Evolutionary conservation across 2,797 vertebrate species (phyloP), one percentile per base, ranked within the genome.

Genomic region (Eidolon dupreanum): DNA sequence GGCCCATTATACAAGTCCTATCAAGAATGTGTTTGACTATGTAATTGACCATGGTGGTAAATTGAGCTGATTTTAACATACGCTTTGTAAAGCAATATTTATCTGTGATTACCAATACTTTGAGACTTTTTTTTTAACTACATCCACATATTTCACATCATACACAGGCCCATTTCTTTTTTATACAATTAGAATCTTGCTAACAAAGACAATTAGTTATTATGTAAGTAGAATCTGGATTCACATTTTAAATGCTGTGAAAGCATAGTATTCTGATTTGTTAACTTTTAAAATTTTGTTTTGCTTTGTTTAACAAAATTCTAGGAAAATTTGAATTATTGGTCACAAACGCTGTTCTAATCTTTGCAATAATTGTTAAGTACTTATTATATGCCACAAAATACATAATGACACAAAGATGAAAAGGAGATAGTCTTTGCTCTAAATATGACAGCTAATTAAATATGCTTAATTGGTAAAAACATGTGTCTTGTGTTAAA

Each of bases 1-100:
- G 96, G 90, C 92, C 96, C 90, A 97, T 97, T 97, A 95, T 81
- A 92, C 85, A 86, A 98, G 92, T 92, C 96, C 94, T 85, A 92
- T 97, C 96, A 97, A 93, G 93, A 97, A 96, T 74, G 53, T 93
- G 88, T 96, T 92, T 94, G 96, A 57, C 88, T 96, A 95, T 86
- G 85, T 96, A 97, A 96, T 97, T 96, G 96, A 93, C 96, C 95
- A 93, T 51, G 63, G 73, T 93, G 57, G 49, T 73, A 94, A 94
- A 95, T 55, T 96, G 87, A 96, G 38, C 77, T 95, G 86, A 97
- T 95, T 94, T 95, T 65, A 92, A 82, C 36, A 70, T 19, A 81
- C 41, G 55, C 36, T 88, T 88, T 75, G 38, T 57, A 95, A 90
- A 97, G 43, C 41, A 74, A 55, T 96, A 81, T 92, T 92, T 94